These are phyloP conservation scores for Gopherus flavomarginatus DNA, from an alignment of 2,113 vertebrate genomes.

Conservation along the genomic window DNA sequence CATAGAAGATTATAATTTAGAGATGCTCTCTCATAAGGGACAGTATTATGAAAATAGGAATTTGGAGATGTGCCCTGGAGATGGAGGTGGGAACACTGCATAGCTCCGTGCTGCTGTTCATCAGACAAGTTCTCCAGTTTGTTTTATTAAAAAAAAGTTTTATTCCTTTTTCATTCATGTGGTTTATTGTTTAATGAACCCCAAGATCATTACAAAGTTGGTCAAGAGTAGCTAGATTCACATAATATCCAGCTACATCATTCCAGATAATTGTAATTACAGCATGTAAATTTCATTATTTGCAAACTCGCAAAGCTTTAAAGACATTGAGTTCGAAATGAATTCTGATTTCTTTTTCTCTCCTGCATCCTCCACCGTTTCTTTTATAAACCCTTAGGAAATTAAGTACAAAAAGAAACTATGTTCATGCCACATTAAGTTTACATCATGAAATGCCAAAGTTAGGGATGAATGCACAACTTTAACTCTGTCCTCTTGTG, in stretches of 20 bases:
- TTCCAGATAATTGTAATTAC: background rate
- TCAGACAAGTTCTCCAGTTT: too few relatives aligned
- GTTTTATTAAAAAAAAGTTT: too few relatives aligned
- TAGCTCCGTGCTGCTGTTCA: too few relatives aligned
- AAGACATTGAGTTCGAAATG: rapidly evolving
- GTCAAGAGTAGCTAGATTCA: background rate
- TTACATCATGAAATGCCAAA: background rate
- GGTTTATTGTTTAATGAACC: too few relatives aligned
- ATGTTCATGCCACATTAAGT: background rate
- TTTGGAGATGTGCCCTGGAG: too few relatives aligned
- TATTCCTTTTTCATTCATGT: too few relatives aligned
- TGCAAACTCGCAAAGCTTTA: background rate
- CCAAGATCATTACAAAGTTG: too few relatives aligned
- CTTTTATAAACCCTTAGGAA: background rate
- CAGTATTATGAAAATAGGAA: too few relatives aligned
- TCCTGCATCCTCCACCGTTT: background rate
- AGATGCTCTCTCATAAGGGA: too few relatives aligned
- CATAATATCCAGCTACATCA: background rate
- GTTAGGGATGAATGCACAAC: background rate
- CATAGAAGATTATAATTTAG: too few relatives aligned
- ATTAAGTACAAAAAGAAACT: background rate
- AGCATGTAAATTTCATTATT: background rate
- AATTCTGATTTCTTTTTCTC: background rate
- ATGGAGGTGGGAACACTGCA: too few relatives aligned
- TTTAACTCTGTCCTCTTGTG: rapidly evolving